These are phyloP conservation scores for Ibidorhyncha struthersii DNA, from an alignment of 2,113 vertebrate genomes.

Conservation along the genomic window DNA sequence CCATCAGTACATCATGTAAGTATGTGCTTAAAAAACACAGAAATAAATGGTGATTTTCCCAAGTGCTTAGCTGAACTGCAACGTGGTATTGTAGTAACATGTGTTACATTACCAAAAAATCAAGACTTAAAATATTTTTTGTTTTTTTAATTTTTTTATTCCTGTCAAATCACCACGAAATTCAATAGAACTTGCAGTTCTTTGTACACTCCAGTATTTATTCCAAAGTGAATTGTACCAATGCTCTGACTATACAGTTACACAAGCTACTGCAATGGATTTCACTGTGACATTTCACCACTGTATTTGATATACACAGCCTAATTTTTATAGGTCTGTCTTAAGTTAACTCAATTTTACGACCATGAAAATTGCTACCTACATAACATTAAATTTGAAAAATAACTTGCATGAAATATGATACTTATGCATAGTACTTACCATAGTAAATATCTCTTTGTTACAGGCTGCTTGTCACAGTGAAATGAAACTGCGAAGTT, in stretches of 20 bases:
- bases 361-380: slow-evolving; percentile 29
- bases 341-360: slow-evolving; percentile 43
- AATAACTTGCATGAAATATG: slow-evolving; percentile 49
- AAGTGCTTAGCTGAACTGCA: background rate
- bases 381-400: slow-evolving; percentile 30
- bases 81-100: background rate
- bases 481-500: slow-evolving; percentile 3
- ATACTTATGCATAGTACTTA: background rate
- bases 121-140: background rate
- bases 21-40: background rate
- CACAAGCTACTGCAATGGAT: background rate
- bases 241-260: background rate
- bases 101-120: background rate
- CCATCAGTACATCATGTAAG: background rate
- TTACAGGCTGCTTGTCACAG: slow-evolving; percentile 27
- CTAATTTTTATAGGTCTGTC: slow-evolving; percentile 40
- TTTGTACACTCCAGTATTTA: background rate
- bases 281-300: slow-evolving; percentile 5
- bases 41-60: background rate
- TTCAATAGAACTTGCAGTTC: background rate
- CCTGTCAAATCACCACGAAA: background rate
- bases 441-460: slow-evolving; percentile 12
- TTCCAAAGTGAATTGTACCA: background rate
- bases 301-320: slow-evolving; percentile 13
- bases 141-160: background rate